phyloP scores from a whole-genome alignment of 2,888 invertebrate species.

The Phasia obesa region DNA sequence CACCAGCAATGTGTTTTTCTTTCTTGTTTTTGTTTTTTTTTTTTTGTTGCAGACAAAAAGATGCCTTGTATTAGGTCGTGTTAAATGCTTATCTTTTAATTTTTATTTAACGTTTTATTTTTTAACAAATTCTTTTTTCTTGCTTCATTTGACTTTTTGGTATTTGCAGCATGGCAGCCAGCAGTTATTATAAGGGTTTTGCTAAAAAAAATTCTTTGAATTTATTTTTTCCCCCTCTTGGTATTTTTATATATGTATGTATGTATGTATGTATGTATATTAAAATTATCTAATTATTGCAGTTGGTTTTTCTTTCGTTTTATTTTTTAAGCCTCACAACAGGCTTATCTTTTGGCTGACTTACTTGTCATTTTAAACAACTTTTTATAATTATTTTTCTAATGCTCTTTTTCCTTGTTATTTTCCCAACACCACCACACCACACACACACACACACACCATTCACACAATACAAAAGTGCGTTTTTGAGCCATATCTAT shows the following conservation, averaged over 20 bases:
- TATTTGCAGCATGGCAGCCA: conserved; percentile 30
- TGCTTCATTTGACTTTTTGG: conserved; percentile 68
- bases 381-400: conserved; percentile 68
- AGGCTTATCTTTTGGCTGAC: conserved; percentile 61
- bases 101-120: conserved; percentile 72
- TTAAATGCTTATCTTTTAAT: conserved; percentile 82
- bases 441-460: too few relatives aligned
- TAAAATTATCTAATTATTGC: conserved; percentile 60
- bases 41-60: not conserved
- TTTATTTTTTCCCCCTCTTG: conserved; percentile 14
- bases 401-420: conserved; percentile 61
- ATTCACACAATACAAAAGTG: conserved; percentile 49
- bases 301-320: conserved; percentile 11
- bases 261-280: not conserved
- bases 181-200: conserved; percentile 74
- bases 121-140: not conserved
- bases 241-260: not conserved
- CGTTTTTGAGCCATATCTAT: conserved; percentile 45
- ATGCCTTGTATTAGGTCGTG: conserved; percentile 75
- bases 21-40: conserved; percentile 5
- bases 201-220: conserved; percentile 76
- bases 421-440: too few relatives aligned
- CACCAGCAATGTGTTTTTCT: conserved; percentile 16
- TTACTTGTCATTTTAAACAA: conserved; percentile 63
- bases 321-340: conserved; percentile 7